Percentiles rank a stretch among this genome's conserved stretches.
Conservation (phyloP, 2,888 invertebrate genomes). For the Macrosiphum euphorbiae region DNA sequence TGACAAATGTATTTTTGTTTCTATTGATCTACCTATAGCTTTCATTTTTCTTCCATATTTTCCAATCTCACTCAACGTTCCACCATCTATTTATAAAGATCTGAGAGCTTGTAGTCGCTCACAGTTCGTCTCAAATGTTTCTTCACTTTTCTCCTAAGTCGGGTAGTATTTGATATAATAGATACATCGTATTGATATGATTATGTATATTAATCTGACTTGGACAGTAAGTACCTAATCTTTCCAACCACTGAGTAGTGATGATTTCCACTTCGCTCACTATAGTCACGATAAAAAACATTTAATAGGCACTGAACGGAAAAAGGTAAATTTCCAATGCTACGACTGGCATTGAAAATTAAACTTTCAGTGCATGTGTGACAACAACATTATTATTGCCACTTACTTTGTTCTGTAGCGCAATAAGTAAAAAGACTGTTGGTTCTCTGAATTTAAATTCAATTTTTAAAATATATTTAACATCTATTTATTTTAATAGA, state of each 20-base stretch:
- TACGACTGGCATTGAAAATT: neutral
- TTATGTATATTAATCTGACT: neutral
- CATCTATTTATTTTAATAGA: neutral
- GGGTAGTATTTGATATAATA: too few relatives aligned
- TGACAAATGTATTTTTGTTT: neutral
- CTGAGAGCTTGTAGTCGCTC: neutral
- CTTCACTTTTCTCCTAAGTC: neutral
- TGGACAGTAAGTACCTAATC: neutral
- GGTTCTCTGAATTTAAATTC: neutral
- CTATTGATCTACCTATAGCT: neutral
- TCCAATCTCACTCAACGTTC: neutral
- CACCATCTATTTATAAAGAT: neutral
- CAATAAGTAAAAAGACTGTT: neutral
- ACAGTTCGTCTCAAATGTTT: neutral
- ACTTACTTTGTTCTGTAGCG: neutral
- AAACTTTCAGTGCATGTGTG: neutral
- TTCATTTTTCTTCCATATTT: neutral
- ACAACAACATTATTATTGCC: neutral
- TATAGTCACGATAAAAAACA: neutral
- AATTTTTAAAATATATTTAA: neutral
- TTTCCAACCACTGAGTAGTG: neutral
- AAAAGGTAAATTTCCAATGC: neutral
- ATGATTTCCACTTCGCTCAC: too few relatives aligned
- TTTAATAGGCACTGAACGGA: neutral
- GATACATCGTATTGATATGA: neutral